Evolutionary conservation across 2,113 vertebrate species (phyloP), one percentile per base, ranked within the genome.

Genomic region (Ifrita kowaldi): DNA sequence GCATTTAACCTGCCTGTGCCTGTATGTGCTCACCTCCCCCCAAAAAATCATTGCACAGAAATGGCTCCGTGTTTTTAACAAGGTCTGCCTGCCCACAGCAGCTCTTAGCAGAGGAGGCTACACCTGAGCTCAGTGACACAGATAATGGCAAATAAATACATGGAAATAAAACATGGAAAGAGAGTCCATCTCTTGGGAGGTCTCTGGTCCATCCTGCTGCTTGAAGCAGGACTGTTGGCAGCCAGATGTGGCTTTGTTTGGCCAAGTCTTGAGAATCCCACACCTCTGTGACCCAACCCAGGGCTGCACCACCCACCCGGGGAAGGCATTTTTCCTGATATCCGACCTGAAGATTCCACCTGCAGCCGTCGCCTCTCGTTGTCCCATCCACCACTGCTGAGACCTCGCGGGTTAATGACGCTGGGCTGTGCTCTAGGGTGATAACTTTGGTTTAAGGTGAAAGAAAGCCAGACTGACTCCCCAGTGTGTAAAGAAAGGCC

Each of bases 291-390:
- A 33, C 60, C 82, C 30, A 16, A 1, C 5, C 35, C 7, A 13
- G 70, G 57, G 10, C 46, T 59, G 55, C 41, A 46, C 12, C 37
- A 46, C 57, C 21, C 49, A 71, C 2, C 1, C 0, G 0, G 22
- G 18, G 12, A 77, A 49, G 35, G 50, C 11, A 21, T n/a, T 15
- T 68, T 60, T 41, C 9, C 55, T 42, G 0, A 59, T 20, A 11
- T 11, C 71, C 11, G 0, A 9, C 18, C 42, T 49, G 60, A 68
- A 89, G 21, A 24, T 37, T 64, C 65, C 49, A 11, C 52, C 52
- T 20, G 1, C 30, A 75, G 32, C 70, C 17, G 0, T 30, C 22
- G 0, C 74, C 53, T 68, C 62, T 76, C 4, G 0, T 41, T 46
- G 13, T 24, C 69, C 56, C 17, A 0, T 32, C 78, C 37, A 23